Base-by-base conservation (phyloP, 2,797 vertebrate species). In the Pseudotriccus pelzelni region DNA sequence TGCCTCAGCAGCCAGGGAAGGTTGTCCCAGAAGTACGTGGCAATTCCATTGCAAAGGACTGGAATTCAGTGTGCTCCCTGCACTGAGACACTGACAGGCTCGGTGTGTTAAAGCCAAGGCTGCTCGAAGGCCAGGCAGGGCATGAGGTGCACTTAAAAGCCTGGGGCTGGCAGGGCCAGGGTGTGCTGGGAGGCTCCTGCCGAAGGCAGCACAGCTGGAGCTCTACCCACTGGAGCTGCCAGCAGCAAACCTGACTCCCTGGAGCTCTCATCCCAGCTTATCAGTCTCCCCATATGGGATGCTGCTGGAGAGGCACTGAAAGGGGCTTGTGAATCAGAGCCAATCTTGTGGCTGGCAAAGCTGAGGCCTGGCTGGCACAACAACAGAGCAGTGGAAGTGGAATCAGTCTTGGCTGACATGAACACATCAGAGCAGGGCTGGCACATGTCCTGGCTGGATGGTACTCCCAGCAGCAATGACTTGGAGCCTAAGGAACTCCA, bases 91-190 rank as follows among this genome's bases (percentile, higher is more conserved):
- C 0, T 0, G 37, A 24, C 4, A 2, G 86, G 82, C 43, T 80
- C 19, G 1, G 27, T 1, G 22, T 19, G 41, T 4, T 10, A 16
- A 19, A 47, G 17, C 0, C 1, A 0, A 62, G 43, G 70, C 62
- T 90, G 75, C 66, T 30, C 1, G 0, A 36, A 50, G 49, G 32
- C 47, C 58, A 43, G 41, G 70, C 34, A 36, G 68, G 6, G 2
- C 13, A 39, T 2, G 10, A 36, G 7, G 1, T 37, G 6, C 10
- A 50, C 8, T 2, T 28, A 4, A 0, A 24, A 6, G 36, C 34
- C 2, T 3, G 37, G 41, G 56, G 27, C 15, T 56, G 75, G 49
- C 17, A 27, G 76, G 44, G 28, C 24, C 16, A 58, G 41, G n/a
- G 3, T 10, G 6, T 25, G 36, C 50, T 34, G 11, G 0, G 19